phyloP scores from a whole-genome alignment of 2,888 invertebrate genomes.

The Adelphocoris suturalis region DNA sequence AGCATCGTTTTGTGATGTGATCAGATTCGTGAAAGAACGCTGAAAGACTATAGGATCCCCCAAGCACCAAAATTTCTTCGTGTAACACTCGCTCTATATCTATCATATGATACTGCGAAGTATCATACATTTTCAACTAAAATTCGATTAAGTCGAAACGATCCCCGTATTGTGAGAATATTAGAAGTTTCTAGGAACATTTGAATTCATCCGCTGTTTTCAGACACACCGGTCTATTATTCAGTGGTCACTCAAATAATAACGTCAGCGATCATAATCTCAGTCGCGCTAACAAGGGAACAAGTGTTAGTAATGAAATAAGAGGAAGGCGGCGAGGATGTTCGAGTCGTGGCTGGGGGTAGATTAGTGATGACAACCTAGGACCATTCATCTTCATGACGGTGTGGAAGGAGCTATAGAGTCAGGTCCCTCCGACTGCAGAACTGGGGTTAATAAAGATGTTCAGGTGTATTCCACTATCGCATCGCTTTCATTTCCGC shows the following conservation, averaged over 20 bases:
- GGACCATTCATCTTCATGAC: conserved; percentile 36
- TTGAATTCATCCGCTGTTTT: no score
- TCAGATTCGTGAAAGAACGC: no score
- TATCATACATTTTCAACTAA: no score
- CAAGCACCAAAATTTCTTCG: no score
- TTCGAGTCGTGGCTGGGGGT: conserved; percentile 16
- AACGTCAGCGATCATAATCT: conserved; percentile 1
- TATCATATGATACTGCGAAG: no score
- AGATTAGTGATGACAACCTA: conserved; percentile 20
- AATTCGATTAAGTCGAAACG: no score
- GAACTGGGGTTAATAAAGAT: conserved; percentile 28
- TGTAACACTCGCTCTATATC: no score
- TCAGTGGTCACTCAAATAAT: not conserved
- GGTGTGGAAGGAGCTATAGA: conserved; percentile 31
- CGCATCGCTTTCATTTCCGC: conserved; percentile 31
- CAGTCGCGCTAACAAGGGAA: not conserved
- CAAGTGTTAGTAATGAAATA: conserved; percentile 36
- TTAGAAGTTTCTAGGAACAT: no score
- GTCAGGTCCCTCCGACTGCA: conserved; percentile 29
- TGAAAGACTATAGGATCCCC: no score
- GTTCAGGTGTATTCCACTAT: conserved; percentile 36
- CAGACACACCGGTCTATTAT: not conserved
- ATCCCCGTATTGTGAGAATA: no score
- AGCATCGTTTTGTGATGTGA: no score
- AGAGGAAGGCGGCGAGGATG: conserved; percentile 33